Base-by-base conservation (phyloP, 2,888 invertebrate genomes). In the Tetrapedia diversipes region DNA sequence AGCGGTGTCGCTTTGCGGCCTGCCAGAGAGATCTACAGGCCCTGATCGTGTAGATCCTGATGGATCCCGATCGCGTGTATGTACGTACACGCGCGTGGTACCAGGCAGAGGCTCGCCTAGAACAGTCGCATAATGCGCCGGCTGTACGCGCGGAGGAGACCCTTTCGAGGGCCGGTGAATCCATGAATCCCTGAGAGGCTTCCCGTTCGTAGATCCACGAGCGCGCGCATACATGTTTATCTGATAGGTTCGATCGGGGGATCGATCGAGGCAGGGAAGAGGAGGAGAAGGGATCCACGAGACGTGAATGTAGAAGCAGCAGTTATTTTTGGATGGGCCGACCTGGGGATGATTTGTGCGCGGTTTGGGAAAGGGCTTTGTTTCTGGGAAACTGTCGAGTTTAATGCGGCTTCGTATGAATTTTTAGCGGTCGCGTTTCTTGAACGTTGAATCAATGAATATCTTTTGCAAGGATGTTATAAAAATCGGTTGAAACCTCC, bases 41-140 rank as follows among this genome's bases (percentile, higher is more conserved):
- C 70, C 77, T 75, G 77, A 81, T 78, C 77, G 66, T 80, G 78
- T 80, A 84, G 81, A 81, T 84, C 78, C 56, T 63, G 72, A 80
- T 75, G 76, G 70, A 74, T 76, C 66, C 27, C 60, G 69, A 77
- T 81, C 77, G 75, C n/a, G n/a, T n/a, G n/a, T n/a, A n/a, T 54
- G 43, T 84, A 74, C 71, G n/a, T n/a, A 79, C 76, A 72, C 61
- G 72, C 69, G 66, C 66, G 68, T 70, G 66, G 45, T 24, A 59
- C 54, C 63, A n/a, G n/a, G n/a, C n/a, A n/a, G 39, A 24, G 43
- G 49, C 56, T 51, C 68, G 54, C 61, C 56, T 65, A 64, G 49
- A 59, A 70, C 49, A 39, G 3, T 65, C 70, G 60, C 67, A 73
- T 76, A 79, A 82, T 82, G 54, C n/a, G n/a, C 59, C 72, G 57